Evolutionary conservation across 2,113 vertebrate species (phyloP).

Genomic region (Nematolebias whitei): DNA sequence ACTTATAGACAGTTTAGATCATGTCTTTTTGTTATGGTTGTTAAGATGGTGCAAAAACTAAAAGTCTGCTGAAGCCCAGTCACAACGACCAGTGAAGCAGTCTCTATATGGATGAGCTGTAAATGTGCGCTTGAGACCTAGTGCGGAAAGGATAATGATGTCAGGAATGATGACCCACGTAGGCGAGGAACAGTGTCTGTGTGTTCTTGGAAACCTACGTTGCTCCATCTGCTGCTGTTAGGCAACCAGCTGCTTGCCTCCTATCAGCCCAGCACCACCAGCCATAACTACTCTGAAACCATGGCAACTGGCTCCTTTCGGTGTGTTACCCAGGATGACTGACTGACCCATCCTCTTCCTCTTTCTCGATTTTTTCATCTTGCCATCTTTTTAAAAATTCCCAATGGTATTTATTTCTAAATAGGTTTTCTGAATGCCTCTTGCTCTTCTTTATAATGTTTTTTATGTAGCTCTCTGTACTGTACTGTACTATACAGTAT

Average conservation of each 20-base stretch:
- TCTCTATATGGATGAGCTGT: conserved; percentile 1
- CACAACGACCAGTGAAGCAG: conserved; percentile 17
- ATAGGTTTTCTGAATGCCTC: conserved; percentile 1
- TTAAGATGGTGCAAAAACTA: conserved; percentile 31
- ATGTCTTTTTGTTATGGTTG: conserved; percentile 19
- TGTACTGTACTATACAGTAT: neutral
- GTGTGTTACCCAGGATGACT: conserved; percentile 41
- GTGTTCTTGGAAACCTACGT: conserved; percentile 67
- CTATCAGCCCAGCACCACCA: conserved; percentile 65
- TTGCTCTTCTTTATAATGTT: neutral
- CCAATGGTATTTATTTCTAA: conserved; percentile 12
- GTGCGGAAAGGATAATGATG: conserved; percentile 45
- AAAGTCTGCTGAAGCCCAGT: conserved; percentile 34
- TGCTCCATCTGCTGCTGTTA: conserved; percentile 76
- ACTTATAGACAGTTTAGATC: neutral
- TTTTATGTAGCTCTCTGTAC: conserved; percentile 6
- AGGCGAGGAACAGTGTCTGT: conserved; percentile 56
- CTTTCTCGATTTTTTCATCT: conserved; percentile 5
- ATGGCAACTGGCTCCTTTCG: conserved; percentile 64
- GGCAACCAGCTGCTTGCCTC: conserved; percentile 72
- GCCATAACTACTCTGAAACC: conserved; percentile 66
- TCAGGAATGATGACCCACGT: conserved; percentile 61
- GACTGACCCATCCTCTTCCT: conserved; percentile 11
- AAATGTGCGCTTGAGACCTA: conserved; percentile 4
- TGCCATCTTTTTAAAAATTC: conserved; percentile 2